Evolutionary conservation across 1,140 invertebrate genomes (phyloP).

Genomic region (Aplysia californica): DNA sequence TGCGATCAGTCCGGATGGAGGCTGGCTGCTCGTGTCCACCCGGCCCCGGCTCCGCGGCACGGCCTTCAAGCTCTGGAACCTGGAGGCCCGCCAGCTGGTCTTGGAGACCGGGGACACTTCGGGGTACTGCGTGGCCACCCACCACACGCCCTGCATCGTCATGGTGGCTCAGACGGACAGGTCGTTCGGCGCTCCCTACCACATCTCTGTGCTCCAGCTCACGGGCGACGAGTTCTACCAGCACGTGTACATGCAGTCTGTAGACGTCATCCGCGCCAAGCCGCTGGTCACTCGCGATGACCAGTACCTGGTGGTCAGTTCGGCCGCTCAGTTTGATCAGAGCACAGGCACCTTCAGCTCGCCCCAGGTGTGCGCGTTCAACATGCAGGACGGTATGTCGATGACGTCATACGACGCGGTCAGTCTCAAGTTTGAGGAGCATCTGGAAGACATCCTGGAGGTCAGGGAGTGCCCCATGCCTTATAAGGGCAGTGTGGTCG

Average conservation of each 20-base stretch:
- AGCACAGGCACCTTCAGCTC: conserved; percentile 37
- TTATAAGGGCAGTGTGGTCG: conserved; percentile 41
- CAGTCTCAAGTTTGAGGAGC: conserved; percentile 47
- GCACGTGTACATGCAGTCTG: conserved; percentile 31
- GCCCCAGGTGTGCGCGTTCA: conserved; percentile 54
- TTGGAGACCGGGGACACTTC: conserved; percentile 56
- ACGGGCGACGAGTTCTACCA: conserved; percentile 40
- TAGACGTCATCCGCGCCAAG: conserved; percentile 39
- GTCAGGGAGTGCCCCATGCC: conserved; percentile 45
- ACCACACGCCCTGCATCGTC: conserved; percentile 39
- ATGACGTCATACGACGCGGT: conserved; percentile 49
- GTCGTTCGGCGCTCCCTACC: conserved; percentile 47
- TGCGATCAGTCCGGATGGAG: conserved; percentile 54
- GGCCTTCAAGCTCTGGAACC: conserved; percentile 60
- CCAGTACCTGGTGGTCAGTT: conserved; percentile 54
- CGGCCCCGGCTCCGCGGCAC: conserved; percentile 41
- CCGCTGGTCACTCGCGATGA: conserved; percentile 60
- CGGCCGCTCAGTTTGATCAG: conserved; percentile 49
- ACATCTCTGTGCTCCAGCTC: conserved; percentile 49
- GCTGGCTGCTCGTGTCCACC: conserved; percentile 53
- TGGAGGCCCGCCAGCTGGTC: conserved; percentile 50
- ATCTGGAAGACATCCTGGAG: conserved; percentile 49
- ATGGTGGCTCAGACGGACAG: conserved; percentile 46
- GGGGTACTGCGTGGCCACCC: conserved; percentile 48
- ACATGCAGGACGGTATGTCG: conserved; percentile 44